phyloP scores from a whole-genome alignment of 2,888 invertebrate species.

The Salpingus planirostris region DNA sequence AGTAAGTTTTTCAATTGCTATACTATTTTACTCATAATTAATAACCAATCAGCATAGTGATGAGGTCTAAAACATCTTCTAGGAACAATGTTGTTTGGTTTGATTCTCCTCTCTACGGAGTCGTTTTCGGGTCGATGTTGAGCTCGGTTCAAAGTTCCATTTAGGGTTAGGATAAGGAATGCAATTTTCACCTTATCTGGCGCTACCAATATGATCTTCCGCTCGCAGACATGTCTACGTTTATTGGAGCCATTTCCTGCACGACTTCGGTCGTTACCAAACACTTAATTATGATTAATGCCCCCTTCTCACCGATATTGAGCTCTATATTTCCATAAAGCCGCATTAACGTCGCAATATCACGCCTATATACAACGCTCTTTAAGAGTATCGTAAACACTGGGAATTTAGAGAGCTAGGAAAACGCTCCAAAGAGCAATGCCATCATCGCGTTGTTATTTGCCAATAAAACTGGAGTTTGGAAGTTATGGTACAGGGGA shows the following conservation, averaged over 20 bases:
- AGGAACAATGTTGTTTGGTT: too few species aligned
- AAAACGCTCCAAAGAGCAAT: slow-evolving; percentile 25
- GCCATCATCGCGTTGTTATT: slow-evolving; percentile 30
- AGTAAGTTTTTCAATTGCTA: too few species aligned
- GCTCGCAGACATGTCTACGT: slow-evolving; percentile 34
- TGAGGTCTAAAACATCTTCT: too few species aligned
- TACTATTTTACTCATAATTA: too few species aligned
- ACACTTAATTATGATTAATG: slow-evolving; percentile 41
- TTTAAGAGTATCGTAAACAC: slow-evolving; percentile 33
- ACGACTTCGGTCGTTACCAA: slow-evolving; percentile 34
- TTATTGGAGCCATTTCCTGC: slow-evolving; percentile 36
- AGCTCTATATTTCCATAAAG: slow-evolving; percentile 51
- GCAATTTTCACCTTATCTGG: slow-evolving; percentile 37
- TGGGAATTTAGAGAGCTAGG: slow-evolving; percentile 27
- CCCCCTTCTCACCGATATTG: slow-evolving; percentile 43
- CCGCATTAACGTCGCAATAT: slow-evolving; percentile 48
- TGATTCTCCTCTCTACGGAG: too few species aligned
- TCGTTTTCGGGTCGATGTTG: too few species aligned
- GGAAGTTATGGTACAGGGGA: slow-evolving; percentile 26
- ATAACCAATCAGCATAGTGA: too few species aligned
- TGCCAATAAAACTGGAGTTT: slow-evolving; percentile 33
- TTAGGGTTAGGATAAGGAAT: slow-evolving; percentile 31
- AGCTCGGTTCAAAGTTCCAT: slow-evolving; percentile 23
- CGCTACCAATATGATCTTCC: slow-evolving; percentile 35
- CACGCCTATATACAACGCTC: slow-evolving; percentile 32